Percentiles rank a stretch among this genome's conserved stretches.
Conservation (phyloP, 2,888 invertebrate species). For the Catocala sponsa region DNA sequence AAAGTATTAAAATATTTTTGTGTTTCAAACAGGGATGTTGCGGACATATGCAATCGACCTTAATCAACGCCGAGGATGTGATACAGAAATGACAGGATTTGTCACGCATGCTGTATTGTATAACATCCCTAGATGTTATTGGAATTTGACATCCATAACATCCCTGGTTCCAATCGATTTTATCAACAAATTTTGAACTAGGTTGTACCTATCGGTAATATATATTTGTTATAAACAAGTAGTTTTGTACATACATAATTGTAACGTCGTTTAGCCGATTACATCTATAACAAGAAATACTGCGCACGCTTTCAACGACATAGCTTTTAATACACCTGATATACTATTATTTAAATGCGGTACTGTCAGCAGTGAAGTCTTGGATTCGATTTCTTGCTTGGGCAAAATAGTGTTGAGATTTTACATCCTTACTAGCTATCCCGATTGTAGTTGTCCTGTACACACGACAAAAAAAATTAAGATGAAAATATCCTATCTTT, state of each 20-base stretch:
- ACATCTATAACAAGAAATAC: conserved; percentile 9
- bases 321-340: neutral
- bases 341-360: neutral
- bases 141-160: too few species aligned
- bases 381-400: too few species aligned
- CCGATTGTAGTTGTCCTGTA: too few species aligned
- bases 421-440: too few species aligned
- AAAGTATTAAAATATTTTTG: conserved; percentile 39
- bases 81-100: too few species aligned
- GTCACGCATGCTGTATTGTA: too few species aligned
- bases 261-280: conserved; percentile 9
- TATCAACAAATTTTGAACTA: conserved; percentile 19
- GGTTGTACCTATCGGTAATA: conserved; percentile 2
- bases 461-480: too few species aligned
- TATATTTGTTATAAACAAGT: conserved; percentile 3
- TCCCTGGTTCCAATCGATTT: neutral
- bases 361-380: too few species aligned
- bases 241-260: conserved; percentile 18
- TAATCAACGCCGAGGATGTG: too few species aligned
- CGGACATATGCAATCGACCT: conserved; percentile 15
- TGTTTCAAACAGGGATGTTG: neutral
- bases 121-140: too few species aligned
- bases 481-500: too few species aligned
- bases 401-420: too few species aligned
- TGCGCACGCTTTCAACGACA: conserved; percentile 10